phyloP scores from a whole-genome alignment of 35 echinoderm and acorn worm species.

The Diadema setosum region DNA sequence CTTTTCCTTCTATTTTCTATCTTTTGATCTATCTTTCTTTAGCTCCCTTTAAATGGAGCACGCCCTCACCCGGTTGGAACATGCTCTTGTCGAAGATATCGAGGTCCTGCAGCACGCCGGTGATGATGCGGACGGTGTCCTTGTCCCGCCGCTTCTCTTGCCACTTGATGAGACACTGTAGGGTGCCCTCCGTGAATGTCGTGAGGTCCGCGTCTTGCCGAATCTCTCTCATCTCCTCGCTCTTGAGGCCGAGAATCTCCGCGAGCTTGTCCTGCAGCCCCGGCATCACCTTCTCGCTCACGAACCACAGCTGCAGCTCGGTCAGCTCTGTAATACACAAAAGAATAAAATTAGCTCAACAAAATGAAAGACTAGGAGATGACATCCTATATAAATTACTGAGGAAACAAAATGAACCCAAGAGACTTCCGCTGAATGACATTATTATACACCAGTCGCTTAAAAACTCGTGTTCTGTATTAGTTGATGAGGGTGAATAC shows the following conservation, averaged over 20 bases:
- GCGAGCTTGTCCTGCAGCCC: neutral
- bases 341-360: too few species aligned
- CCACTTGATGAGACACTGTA: neutral
- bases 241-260: neutral
- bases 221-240: neutral
- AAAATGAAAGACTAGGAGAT: too few species aligned
- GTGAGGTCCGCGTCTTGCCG: neutral
- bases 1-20: too few species aligned
- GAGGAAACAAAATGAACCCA: too few species aligned
- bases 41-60: neutral
- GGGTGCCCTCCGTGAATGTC: neutral
- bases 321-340: too few species aligned
- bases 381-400: too few species aligned
- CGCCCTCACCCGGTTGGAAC: neutral
- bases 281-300: neutral
- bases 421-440: too few species aligned
- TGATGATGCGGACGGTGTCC: neutral
- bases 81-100: neutral
- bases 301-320: neutral
- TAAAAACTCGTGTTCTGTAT: too few species aligned
- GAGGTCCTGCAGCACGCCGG: neutral
- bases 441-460: too few species aligned
- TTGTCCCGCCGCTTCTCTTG: neutral
- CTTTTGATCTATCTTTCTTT: too few species aligned
- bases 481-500: too few species aligned